Conservation (phyloP, 37 sponge, comb jelly and placozoan species). For the Beroe ovata region DNA sequence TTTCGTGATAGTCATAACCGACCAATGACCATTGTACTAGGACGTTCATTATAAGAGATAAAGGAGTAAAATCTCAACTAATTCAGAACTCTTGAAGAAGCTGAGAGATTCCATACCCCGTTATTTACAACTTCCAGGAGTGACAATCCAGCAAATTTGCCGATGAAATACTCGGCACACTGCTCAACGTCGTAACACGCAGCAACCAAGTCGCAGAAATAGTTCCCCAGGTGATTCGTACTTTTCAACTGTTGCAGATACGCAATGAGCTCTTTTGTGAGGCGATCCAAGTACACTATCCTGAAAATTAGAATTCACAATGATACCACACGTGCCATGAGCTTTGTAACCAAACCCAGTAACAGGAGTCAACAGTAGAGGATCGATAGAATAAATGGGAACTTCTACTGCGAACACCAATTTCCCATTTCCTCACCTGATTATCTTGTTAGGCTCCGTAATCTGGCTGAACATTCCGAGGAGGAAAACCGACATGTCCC, state of each 20-base stretch:
- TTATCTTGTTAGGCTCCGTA: conserved; percentile 47
- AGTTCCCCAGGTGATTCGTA: conserved; percentile 22
- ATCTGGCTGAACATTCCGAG: conserved; percentile 6
- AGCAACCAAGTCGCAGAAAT: conserved; percentile 13
- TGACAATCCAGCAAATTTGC: conserved; percentile 1
- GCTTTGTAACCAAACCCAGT: no score
- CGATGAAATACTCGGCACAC: conserved; percentile 8
- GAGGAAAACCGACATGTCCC: conserved; percentile 4
- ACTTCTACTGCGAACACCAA: no score
- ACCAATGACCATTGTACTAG: no score
- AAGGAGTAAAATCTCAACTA: no score
- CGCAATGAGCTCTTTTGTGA: conserved; percentile 23
- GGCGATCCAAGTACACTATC: conserved; percentile 47
- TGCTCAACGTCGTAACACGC: conserved; percentile 25
- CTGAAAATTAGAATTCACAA: neutral
- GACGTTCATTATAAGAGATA: no score
- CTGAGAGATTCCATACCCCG: no score
- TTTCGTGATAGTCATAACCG: no score
- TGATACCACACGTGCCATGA: no score
- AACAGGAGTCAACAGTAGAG: no score
- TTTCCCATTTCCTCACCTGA: conserved; percentile 22
- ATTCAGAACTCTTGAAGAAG: no score
- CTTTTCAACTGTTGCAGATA: neutral
- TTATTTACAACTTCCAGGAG: conserved; percentile 5
- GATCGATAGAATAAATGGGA: no score